Percentiles rank a stretch among this genome's conserved stretches.
These are phyloP conservation scores for Sinella curviseta DNA, from an alignment of 1,140 invertebrate genomes.

Conservation along the genomic window DNA sequence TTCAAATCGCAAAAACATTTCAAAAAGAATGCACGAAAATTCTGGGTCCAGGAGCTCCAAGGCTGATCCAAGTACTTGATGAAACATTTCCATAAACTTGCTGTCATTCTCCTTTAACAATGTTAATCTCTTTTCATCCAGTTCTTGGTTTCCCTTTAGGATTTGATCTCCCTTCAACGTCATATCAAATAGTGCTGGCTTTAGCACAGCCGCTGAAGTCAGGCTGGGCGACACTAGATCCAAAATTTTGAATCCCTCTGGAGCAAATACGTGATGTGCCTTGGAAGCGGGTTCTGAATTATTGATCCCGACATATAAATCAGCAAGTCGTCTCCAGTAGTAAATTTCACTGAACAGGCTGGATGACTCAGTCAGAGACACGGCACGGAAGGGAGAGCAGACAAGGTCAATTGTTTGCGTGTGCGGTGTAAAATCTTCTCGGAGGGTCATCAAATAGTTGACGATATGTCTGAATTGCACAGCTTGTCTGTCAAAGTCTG, in stretches of 20 bases:
- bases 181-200: neutral
- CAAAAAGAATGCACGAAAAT: slow-evolving; percentile 38
- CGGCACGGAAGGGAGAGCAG: slow-evolving; percentile 26
- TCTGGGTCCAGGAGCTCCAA: slow-evolving; percentile 32
- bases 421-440: slow-evolving; percentile 45
- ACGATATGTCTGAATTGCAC: slow-evolving; percentile 42
- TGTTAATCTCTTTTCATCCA: neutral
- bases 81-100: slow-evolving; percentile 36
- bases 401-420: slow-evolving; percentile 43
- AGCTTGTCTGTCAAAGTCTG: slow-evolving; percentile 35
- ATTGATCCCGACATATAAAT: slow-evolving; percentile 33
- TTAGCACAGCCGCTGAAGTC: neutral
- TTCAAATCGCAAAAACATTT: slow-evolving; percentile 42
- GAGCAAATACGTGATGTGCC: slow-evolving; percentile 11
- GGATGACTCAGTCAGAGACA: slow-evolving; percentile 33
- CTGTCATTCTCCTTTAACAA: slow-evolving; percentile 31
- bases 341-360: slow-evolving; percentile 44
- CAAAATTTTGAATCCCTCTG: slow-evolving; percentile 41
- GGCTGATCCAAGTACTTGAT: slow-evolving; percentile 29
- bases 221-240: slow-evolving; percentile 22
- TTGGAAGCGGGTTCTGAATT: slow-evolving; percentile 5
- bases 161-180: neutral
- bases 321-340: slow-evolving; percentile 43
- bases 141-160: neutral
- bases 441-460: slow-evolving; percentile 34